Base-by-base conservation (phyloP, 2,888 invertebrate genomes). In the Suillia variegata region DNA sequence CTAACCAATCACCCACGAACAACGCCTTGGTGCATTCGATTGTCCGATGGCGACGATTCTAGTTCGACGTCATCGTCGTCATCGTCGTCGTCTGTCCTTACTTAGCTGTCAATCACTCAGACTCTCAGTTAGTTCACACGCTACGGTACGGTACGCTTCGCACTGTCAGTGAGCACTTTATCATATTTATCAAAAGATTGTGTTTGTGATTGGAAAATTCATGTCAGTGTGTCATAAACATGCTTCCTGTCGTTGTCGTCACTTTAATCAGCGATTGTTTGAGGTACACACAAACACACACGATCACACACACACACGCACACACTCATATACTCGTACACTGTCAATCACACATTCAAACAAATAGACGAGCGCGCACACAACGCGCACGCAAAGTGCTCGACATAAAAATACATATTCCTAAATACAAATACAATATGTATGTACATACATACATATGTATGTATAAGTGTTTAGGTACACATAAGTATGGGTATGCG, bases 91-190 rank as follows among this genome's bases (percentile, higher is more conserved):
- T 26, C 45, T 20, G 20, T 13, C 45, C 17, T 13, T 13, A 13
- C 38, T 13, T 20, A 18, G 20, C 18, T 17, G 45, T 18, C 18
- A 18, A 8, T 38, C 38, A 6, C 15, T 4, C 38, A 6, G 38
- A 8, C 15, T 13, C 38, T 31, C 38, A 13, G 38, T n/a, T 4
- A n/a, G 12, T 13, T 8, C 38, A 38, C 8, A 38, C 38, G 38
- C 38, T 6, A 4, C 38, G 8, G 6, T n/a, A 17, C 38, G n/a
- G 12, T 10, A 20, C 48, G 45, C 57, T 48, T 52, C 54, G n/a
- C n/a, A n/a, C n/a, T n/a, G 49, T 54, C 60, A 56, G 50, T 57
- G 50, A 57, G 53, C 61, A 57, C 51, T 58, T 61, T 61, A 61
- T 61, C 50, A 54, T 56, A 61, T n/a, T n/a, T n/a, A n/a, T 50